These are phyloP conservation scores for Caretta caretta DNA, from an alignment of 2,113 vertebrate species.

Conservation along the genomic window DNA sequence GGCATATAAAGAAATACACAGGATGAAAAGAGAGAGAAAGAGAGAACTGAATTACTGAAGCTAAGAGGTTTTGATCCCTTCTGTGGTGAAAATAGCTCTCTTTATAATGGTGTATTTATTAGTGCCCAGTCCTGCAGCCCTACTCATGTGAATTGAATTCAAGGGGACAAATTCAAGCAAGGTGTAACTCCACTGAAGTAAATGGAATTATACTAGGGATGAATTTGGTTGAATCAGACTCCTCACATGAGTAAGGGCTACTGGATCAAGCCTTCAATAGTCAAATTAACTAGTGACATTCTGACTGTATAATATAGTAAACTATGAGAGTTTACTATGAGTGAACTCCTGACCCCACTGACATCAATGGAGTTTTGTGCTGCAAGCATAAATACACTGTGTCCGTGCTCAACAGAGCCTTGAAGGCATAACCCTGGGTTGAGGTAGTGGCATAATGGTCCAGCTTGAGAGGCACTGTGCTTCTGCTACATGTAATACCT, in stretches of 20 bases:
- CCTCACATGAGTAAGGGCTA: background rate
- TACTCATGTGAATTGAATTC: background rate
- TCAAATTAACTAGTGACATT: background rate
- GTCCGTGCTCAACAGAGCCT: background rate
- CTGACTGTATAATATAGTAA: background rate
- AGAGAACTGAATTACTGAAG: background rate
- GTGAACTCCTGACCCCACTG: background rate
- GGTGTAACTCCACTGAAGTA: background rate
- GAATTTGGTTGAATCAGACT: background rate
- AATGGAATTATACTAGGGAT: background rate
- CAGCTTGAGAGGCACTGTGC: background rate
- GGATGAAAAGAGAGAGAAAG: background rate
- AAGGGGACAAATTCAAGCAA: background rate
- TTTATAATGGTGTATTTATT: background rate
- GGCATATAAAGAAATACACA: background rate
- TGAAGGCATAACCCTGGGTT: background rate
- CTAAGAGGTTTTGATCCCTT: conserved; percentile 22
- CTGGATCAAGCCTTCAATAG: background rate
- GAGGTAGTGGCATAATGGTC: background rate
- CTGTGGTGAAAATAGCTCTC: background rate
- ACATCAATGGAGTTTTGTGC: background rate
- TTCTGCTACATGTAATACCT: background rate
- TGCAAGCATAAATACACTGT: background rate
- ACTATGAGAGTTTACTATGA: rapidly evolving
- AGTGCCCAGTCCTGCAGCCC: background rate